Base-by-base conservation (phyloP, 2,113 vertebrate species). In the Xiphorhynchus elegans region DNA sequence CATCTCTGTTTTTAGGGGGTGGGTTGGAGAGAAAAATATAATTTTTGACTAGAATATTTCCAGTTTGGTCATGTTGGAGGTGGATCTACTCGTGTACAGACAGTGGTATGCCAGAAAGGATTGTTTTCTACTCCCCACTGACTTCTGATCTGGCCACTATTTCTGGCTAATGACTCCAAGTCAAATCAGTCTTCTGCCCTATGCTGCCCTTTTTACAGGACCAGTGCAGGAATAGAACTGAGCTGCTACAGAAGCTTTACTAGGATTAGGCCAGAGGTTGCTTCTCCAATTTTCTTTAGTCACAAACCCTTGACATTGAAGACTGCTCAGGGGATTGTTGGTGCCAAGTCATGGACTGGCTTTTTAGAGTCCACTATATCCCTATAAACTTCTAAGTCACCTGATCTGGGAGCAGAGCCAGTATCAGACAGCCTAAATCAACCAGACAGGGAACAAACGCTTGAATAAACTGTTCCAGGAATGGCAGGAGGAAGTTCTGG, bases 381-480 rank as follows among this genome's bases (percentile, higher is more conserved):
- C 16, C 40, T 60, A 2, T 39, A 49, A 78, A 75, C 23, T n/a
- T 78, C 42, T 15, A 72, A n/a, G 42, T 90, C 2, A 2, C 16
- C 26, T 90, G 59, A 37, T 20, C n/a, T 88, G 84, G 76, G 73
- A 95, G n/a, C 29, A 35, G 29, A 88, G 56, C 63, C 76, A 73
- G 35, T 25, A 8, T 84, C 58, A 90, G 87, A 89, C 67, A 42
- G 86, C 19, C 64, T 95, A 90, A 77, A 39, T 69, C 72, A 90
- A 84, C 83, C 64, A 77, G 82, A 80, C 52, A 68, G 42, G 77
- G 87, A 87, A 72, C 28, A 94, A 95, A 83, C 2, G 18, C 42
- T 76, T 84, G 70, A 82, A 78, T 83, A 87, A 95, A 91, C 86
- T 52, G 37, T 89, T 95, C 44, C 37, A 74, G 53, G 78, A 95